phyloP scores from a whole-genome alignment of 2,797 vertebrate genomes.

The Halcyon badia region DNA sequence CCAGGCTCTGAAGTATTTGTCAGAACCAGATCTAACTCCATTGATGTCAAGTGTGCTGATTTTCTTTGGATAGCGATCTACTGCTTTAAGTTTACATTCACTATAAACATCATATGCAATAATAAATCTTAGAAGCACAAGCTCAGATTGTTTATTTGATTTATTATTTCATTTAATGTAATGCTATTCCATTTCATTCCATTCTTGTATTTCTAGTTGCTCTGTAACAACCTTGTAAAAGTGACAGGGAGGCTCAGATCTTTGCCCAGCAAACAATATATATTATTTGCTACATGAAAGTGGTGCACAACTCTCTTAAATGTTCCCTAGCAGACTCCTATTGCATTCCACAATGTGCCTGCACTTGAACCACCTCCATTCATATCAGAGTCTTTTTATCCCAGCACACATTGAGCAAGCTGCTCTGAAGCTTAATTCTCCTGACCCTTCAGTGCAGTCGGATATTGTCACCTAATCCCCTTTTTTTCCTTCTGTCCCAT shows the following conservation, averaged over 20 bases:
- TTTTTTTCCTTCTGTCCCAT: slow-evolving; percentile 85
- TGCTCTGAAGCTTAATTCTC: slow-evolving; percentile 83
- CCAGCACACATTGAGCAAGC: slow-evolving; percentile 83
- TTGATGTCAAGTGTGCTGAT: neutral
- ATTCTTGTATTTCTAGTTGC: slow-evolving; percentile 38
- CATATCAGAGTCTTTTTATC: slow-evolving; percentile 83
- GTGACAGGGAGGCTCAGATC: slow-evolving; percentile 73
- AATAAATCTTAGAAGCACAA: slow-evolving; percentile 41
- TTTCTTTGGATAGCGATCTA: slow-evolving; percentile 7
- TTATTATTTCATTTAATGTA: slow-evolving; percentile 61
- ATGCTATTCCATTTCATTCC: slow-evolving; percentile 43
- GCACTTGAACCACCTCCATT: slow-evolving; percentile 85
- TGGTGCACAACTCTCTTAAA: slow-evolving; percentile 77
- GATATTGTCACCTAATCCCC: slow-evolving; percentile 88
- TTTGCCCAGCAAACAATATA: slow-evolving; percentile 74
- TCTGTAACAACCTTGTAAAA: slow-evolving; percentile 73
- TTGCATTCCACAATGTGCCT: slow-evolving; percentile 79
- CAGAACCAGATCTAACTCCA: neutral
- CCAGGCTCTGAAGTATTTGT: slow-evolving; percentile 16
- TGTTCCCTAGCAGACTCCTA: slow-evolving; percentile 75
- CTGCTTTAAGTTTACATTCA: slow-evolving; percentile 26
- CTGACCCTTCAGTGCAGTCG: slow-evolving; percentile 85
- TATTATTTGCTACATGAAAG: slow-evolving; percentile 81
- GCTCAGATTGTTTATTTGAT: slow-evolving; percentile 52
- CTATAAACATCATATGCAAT: slow-evolving; percentile 16